These are phyloP conservation scores for Tenrec ecaudatus DNA, from an alignment of 2,113 vertebrate species.

Conservation along the genomic window DNA sequence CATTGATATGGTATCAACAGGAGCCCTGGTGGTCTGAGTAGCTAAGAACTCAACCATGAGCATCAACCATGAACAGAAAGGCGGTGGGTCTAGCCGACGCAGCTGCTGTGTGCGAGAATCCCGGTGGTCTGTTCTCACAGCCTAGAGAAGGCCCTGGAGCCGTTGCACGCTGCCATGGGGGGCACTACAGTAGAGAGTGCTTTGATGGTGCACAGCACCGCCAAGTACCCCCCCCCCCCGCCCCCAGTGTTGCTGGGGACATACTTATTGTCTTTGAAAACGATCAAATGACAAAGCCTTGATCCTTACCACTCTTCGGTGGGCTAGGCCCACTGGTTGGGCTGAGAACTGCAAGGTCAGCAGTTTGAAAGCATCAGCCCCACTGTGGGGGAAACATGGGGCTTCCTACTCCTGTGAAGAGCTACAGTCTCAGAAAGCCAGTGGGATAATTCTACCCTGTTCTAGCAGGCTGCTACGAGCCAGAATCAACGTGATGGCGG, in stretches of 20 bases:
- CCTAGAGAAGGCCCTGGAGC: background rate
- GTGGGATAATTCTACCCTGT: too few species aligned
- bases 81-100: background rate
- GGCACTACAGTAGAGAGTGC: background rate
- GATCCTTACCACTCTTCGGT: too few species aligned
- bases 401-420: too few species aligned
- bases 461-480: too few species aligned
- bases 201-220: background rate
- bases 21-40: background rate
- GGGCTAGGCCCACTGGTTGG: background rate
- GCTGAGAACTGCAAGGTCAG: too few species aligned
- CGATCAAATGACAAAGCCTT: background rate
- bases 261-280: background rate
- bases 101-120: background rate
- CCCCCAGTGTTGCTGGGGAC: background rate
- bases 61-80: background rate
- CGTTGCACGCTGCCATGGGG: background rate
- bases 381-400: too few species aligned
- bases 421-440: too few species aligned
- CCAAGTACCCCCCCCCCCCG: background rate
- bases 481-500: too few species aligned
- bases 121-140: background rate
- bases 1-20: background rate
- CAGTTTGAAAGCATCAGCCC: too few species aligned
- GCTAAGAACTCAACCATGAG: background rate